A percentile compares a stretch with the other conserved stretches of the same genome.
These are phyloP conservation scores for Ginglymostoma cirratum DNA, from an alignment of 2,113 vertebrate genomes.

Conservation along the genomic window DNA sequence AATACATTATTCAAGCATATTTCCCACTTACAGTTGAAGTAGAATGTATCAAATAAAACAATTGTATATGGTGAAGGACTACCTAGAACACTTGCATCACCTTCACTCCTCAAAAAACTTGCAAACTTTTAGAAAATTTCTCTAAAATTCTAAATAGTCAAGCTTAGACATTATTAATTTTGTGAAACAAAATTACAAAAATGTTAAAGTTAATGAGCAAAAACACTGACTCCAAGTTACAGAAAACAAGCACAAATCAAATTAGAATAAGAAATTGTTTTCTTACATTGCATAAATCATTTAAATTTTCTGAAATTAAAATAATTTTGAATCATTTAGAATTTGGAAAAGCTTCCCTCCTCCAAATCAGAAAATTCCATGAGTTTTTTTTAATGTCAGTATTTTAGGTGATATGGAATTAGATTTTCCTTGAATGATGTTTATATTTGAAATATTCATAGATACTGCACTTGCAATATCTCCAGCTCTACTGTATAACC, in stretches of 20 bases:
- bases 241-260: not conserved
- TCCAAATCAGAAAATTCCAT: not conserved
- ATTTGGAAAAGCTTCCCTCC: not conserved
- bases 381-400: not conserved
- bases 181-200: not conserved
- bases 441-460: not conserved
- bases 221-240: not conserved
- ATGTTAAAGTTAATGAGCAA: not conserved
- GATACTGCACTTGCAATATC: not conserved
- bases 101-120: not conserved
- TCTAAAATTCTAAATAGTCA: not conserved
- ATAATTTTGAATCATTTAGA: not conserved
- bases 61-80: not conserved
- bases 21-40: not conserved
- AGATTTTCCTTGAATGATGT: not conserved
- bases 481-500: not conserved
- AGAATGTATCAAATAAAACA: not conserved
- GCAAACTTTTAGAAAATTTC: not conserved
- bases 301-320: not conserved
- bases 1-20: not conserved
- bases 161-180: not conserved
- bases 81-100: not conserved
- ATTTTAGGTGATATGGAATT: not conserved
- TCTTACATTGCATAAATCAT: not conserved
- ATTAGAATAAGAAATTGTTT: not conserved